Conservation (phyloP, 2,888 invertebrate genomes). For the Eupithecia abbreviata region DNA sequence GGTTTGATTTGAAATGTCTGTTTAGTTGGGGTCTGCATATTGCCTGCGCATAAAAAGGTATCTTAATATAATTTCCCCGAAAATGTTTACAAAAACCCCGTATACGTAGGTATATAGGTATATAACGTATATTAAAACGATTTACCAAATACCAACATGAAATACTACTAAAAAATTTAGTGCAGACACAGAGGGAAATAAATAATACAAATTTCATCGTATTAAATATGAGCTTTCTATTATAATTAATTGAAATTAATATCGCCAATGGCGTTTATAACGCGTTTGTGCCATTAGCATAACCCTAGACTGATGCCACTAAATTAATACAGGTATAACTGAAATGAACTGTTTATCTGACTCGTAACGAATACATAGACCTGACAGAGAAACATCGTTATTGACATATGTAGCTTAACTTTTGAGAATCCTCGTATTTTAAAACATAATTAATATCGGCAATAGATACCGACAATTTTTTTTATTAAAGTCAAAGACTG, state of each 20-base stretch:
- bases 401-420: too few relatives aligned
- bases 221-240: neutral
- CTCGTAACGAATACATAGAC: too few relatives aligned
- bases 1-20: neutral
- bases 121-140: too few relatives aligned
- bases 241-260: constrained; percentile 1
- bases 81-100: neutral
- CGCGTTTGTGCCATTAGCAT: neutral
- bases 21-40: neutral
- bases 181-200: neutral
- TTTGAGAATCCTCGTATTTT: too few relatives aligned
- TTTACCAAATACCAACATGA: neutral
- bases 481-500: too few relatives aligned
- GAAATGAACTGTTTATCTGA: too few relatives aligned
- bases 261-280: neutral
- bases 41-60: neutral
- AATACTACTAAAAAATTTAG: neutral
- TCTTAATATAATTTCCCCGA: neutral
- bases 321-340: too few relatives aligned
- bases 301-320: neutral
- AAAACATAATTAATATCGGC: too few relatives aligned
- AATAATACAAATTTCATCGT: neutral
- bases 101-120: too few relatives aligned
- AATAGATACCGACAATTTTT: too few relatives aligned
- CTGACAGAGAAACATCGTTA: too few relatives aligned